A percentile compares a stretch with the other conserved stretches of the same genome.
phyloP scores from a whole-genome alignment of 2,888 invertebrate species.

The Julus scanicus region DNA sequence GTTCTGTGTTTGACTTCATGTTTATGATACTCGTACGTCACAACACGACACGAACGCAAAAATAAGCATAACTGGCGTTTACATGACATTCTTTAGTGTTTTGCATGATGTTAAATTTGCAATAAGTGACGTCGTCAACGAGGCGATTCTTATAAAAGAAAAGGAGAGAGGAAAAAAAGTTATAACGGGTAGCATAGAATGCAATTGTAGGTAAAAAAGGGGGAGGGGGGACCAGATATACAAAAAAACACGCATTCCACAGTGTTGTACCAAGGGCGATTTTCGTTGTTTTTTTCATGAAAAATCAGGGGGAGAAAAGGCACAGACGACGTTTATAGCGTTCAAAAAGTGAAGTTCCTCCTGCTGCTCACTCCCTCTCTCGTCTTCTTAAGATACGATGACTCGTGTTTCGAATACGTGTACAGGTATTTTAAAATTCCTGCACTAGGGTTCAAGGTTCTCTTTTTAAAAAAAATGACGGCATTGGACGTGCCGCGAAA shows the following conservation, averaged over 20 bases:
- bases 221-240: background rate
- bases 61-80: background rate
- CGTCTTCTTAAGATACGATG: slow-evolving; percentile 8
- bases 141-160: background rate
- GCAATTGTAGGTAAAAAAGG: background rate
- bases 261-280: background rate
- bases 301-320: background rate
- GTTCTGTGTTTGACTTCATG: slow-evolving; percentile 1
- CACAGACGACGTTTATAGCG: slow-evolving; percentile 5
- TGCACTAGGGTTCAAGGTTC: slow-evolving; percentile 35
- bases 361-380: background rate
- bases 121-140: background rate
- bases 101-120: background rate
- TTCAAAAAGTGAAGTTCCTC: background rate
- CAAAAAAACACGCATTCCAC: slow-evolving; percentile 3
- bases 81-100: background rate
- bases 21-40: background rate
- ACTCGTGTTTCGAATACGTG: slow-evolving; percentile 29
- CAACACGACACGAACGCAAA: background rate
- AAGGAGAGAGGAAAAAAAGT: background rate
- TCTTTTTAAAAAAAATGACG: background rate
- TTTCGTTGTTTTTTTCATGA: background rate
- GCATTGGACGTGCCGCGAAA: slow-evolving; percentile 19
- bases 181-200: background rate
- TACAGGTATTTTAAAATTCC: background rate